These are phyloP conservation scores for Triplophysa siluroides DNA, from an alignment of 2,113 vertebrate species.

Conservation along the genomic window DNA sequence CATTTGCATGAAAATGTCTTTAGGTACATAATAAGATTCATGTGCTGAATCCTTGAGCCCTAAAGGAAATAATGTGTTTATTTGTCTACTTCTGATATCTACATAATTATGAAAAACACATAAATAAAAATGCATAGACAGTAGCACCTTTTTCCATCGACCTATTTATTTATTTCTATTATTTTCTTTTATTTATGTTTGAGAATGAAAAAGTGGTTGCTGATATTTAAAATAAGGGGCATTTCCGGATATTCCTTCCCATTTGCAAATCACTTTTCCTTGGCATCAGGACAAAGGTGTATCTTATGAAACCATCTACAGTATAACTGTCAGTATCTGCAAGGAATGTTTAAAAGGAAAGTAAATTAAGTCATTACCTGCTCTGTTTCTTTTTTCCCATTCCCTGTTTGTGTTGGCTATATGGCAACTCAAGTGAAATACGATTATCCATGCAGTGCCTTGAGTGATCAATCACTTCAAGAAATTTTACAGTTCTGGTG, in stretches of 20 bases:
- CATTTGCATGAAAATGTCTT: not conserved
- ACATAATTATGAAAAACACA: not conserved
- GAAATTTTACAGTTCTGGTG: slow-evolving; percentile 57
- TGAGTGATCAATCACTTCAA: slow-evolving; percentile 72
- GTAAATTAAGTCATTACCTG: slow-evolving; percentile 61
- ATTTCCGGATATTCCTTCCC: not conserved
- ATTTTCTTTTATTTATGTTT: not conserved
- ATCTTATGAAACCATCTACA: slow-evolving; percentile 51
- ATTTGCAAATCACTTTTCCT: not conserved
- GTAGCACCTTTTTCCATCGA: too few relatives aligned
- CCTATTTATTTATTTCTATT: too few relatives aligned
- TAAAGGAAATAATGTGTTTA: not conserved
- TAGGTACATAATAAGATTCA: not conserved
- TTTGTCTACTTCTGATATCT: not conserved
- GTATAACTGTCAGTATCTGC: slow-evolving; percentile 51
- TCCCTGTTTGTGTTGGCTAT: slow-evolving; percentile 70
- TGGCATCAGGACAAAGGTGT: slow-evolving; percentile 34
- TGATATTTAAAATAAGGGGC: slow-evolving; percentile 8
- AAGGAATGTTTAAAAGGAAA: slow-evolving; percentile 51
- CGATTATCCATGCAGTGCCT: slow-evolving; percentile 63
- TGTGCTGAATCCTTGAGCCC: not conserved
- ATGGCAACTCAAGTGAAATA: slow-evolving; percentile 67
- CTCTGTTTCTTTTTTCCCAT: slow-evolving; percentile 62
- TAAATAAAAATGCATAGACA: not conserved
- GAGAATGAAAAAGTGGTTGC: slow-evolving; percentile 10